Percentiles rank a stretch among this genome's conserved stretches.
These are phyloP conservation scores for Parthenolecanium corni DNA, from an alignment of 2,888 invertebrate species.

Conservation along the genomic window DNA sequence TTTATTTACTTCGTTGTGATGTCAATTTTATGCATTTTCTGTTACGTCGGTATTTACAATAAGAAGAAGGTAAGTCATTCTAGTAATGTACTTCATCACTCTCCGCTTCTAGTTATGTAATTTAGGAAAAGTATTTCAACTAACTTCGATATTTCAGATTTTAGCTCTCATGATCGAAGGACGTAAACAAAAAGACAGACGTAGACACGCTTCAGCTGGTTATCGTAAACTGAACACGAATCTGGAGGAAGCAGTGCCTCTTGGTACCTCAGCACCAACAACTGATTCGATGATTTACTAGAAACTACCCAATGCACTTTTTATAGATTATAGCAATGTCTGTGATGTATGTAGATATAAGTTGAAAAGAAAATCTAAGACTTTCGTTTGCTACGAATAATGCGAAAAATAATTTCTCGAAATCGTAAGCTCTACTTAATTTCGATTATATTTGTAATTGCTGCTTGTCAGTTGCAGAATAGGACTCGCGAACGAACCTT, in stretches of 20 bases:
- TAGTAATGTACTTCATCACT: background rate
- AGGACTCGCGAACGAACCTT: too few relatives aligned
- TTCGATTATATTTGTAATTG: too few relatives aligned
- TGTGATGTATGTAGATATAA: constrained; percentile 20
- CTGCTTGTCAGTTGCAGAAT: too few relatives aligned
- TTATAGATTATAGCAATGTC: constrained; percentile 2
- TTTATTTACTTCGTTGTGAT: constrained; percentile 55
- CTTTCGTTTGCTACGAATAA: too few relatives aligned
- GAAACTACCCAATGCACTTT: background rate
- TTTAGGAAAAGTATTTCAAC: background rate
- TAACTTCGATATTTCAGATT: constrained; percentile 41
- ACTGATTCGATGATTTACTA: constrained; percentile 34
- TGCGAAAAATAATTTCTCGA: too few relatives aligned
- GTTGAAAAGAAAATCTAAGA: too few relatives aligned
- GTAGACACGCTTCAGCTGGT: constrained; percentile 50
- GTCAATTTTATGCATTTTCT: constrained; percentile 48
- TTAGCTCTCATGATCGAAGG: constrained; percentile 54
- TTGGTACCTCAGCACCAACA: constrained; percentile 44
- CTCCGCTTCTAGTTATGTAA: background rate
- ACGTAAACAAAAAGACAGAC: constrained; percentile 38
- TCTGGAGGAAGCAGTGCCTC: constrained; percentile 55
- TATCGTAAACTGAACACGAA: constrained; percentile 55
- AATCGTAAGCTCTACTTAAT: too few relatives aligned
- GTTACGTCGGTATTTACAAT: constrained; percentile 51
- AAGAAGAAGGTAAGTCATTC: constrained; percentile 47